These are phyloP conservation scores for Lycophotia porphyrea DNA, from an alignment of 2,888 invertebrate genomes.

Conservation along the genomic window DNA sequence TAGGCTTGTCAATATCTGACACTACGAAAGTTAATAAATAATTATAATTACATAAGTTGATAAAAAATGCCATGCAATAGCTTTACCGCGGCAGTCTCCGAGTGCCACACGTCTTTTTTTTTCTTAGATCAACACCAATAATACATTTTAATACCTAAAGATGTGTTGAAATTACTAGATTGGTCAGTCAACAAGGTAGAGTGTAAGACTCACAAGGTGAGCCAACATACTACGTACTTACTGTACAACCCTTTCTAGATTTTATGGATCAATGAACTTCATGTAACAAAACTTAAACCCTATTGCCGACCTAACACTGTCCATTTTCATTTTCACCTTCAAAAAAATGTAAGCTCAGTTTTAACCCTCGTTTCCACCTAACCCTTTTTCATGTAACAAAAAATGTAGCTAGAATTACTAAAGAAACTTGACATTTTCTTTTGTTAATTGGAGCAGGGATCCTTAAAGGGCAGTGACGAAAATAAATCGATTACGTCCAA, in stretches of 20 bases:
- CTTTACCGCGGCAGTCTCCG: too few relatives aligned
- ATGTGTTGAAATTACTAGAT: not conserved
- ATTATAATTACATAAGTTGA: too few relatives aligned
- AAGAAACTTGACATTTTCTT: slow-evolving; percentile 25
- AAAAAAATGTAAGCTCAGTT: not conserved
- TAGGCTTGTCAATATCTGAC: too few relatives aligned
- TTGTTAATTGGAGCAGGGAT: slow-evolving; percentile 18
- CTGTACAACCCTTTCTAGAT: slow-evolving; percentile 11
- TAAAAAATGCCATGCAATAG: too few relatives aligned
- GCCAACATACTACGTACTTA: not conserved
- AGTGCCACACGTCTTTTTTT: too few relatives aligned
- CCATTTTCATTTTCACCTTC: not conserved
- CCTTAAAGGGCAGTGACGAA: slow-evolving; percentile 13
- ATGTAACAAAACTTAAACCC: not conserved
- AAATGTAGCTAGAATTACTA: not conserved
- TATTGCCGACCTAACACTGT: not conserved
- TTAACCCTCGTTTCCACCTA: not conserved
- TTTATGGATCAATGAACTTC: slow-evolving; percentile 17
- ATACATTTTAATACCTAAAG: not conserved
- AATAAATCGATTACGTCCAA: slow-evolving; percentile 23
- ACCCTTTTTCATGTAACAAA: not conserved
- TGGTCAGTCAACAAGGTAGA: not conserved
- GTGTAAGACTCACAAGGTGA: too few relatives aligned
- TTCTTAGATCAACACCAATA: not conserved
- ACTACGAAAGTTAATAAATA: too few relatives aligned